phyloP scores from a whole-genome alignment of 2,797 vertebrate species.

The Anguilla pacifica region DNA sequence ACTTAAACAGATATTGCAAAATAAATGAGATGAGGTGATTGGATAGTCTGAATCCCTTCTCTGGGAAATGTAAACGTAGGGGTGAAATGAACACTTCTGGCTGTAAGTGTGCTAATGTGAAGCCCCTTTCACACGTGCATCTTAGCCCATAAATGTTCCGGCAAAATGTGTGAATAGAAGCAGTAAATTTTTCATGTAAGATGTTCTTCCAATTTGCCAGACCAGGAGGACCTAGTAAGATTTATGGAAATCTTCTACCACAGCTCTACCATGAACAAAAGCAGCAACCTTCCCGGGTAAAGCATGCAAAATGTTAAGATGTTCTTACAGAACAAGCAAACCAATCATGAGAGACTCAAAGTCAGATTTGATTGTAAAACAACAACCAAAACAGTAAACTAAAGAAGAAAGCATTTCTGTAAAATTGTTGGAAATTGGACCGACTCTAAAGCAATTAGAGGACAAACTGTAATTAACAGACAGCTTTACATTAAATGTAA shows the following conservation, averaged over 20 bases:
- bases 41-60: neutral
- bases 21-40: neutral
- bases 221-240: neutral
- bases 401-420: no score
- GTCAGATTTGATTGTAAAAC: no score
- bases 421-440: no score
- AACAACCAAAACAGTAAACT: no score
- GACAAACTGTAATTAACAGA: no score
- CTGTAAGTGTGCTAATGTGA: neutral
- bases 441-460: no score
- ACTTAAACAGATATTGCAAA: neutral
- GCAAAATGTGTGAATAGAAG: neutral
- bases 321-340: no score
- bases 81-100: neutral
- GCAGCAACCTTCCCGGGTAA: neutral
- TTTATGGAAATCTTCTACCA: neutral
- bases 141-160: neutral
- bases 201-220: neutral
- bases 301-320: no score
- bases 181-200: neutral
- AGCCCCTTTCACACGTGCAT: neutral
- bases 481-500: no score
- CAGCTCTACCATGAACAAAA: neutral
- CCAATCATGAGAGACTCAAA: no score
- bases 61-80: neutral